Conservation (phyloP, 2,888 invertebrate genomes). For the Perizoma flavofasciatum region DNA sequence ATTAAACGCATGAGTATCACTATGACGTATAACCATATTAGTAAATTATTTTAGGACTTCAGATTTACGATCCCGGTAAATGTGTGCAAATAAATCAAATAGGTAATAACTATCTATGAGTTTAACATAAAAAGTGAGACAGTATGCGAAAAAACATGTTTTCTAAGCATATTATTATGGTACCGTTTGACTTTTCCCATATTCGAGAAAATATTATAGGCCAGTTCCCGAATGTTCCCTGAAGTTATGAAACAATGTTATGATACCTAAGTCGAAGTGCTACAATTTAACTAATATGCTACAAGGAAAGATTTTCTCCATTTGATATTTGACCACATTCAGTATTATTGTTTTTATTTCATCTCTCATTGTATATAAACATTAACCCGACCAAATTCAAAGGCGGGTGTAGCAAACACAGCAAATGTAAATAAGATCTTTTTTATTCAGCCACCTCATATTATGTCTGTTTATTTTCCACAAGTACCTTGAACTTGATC, state of each 20-base stretch:
- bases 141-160: too few relatives aligned
- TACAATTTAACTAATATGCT: neutral
- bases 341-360: neutral
- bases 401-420: neutral
- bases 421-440: neutral
- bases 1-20: too few relatives aligned
- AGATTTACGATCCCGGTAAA: too few relatives aligned
- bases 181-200: too few relatives aligned
- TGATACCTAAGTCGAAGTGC: too few relatives aligned
- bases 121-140: too few relatives aligned
- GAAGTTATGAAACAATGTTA: neutral
- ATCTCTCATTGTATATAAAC: neutral
- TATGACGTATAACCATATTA: too few relatives aligned
- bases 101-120: too few relatives aligned
- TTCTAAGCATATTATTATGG: too few relatives aligned
- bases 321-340: neutral
- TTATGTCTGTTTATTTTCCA: neutral
- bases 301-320: neutral
- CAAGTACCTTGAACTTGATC: slow-evolving; percentile 4
- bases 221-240: slow-evolving; percentile 8
- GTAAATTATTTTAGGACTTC: too few relatives aligned
- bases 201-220: neutral
- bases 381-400: neutral
- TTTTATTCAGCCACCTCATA: neutral
- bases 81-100: neutral